A percentile compares a stretch with the other conserved stretches of the same genome.
phyloP scores from a whole-genome alignment of 2,888 invertebrate species.

The Pollenia labialis region DNA sequence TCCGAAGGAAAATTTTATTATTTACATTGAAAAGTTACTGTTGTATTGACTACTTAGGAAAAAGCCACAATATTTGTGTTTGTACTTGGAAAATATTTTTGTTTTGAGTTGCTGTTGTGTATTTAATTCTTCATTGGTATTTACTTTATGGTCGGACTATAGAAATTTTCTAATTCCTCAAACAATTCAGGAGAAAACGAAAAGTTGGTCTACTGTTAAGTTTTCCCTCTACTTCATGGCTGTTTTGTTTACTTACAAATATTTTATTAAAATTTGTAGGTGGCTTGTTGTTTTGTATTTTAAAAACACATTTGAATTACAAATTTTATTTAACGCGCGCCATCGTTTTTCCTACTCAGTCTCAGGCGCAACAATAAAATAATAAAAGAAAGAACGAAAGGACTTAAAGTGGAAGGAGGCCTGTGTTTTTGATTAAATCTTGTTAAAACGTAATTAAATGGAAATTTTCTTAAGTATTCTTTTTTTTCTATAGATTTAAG shows the following conservation, averaged over 20 bases:
- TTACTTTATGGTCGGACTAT: slow-evolving; percentile 49
- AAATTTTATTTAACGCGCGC: slow-evolving; percentile 47
- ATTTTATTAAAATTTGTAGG: slow-evolving; percentile 59
- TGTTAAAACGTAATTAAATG: slow-evolving; percentile 71
- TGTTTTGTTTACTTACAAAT: slow-evolving; percentile 26
- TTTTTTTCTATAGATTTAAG: slow-evolving; percentile 6
- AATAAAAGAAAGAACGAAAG: neutral
- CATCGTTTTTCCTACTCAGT: neutral
- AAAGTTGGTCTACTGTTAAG: slow-evolving; percentile 33
- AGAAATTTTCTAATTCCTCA: slow-evolving; percentile 32
- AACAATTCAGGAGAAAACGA: slow-evolving; percentile 11
- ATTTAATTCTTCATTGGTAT: slow-evolving; percentile 30
- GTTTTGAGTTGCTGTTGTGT: slow-evolving; percentile 27
- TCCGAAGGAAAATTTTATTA: neutral
- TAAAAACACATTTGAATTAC: slow-evolving; percentile 61
- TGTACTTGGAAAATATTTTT: slow-evolving; percentile 22
- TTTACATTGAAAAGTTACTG: slow-evolving; percentile 22
- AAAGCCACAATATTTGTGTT: slow-evolving; percentile 35
- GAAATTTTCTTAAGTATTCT: slow-evolving; percentile 53
- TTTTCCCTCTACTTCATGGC: neutral
- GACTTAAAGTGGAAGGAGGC: neutral
- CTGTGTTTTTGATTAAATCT: slow-evolving; percentile 61
- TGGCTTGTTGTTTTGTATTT: slow-evolving; percentile 27
- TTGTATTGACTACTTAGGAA: neutral
- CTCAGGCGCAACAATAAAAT: too few relatives aligned